Evolutionary conservation across 2,797 vertebrate genomes (phyloP), one percentile per base, ranked within the genome.

Genomic region (Hoplostethus atlanticus): DNA sequence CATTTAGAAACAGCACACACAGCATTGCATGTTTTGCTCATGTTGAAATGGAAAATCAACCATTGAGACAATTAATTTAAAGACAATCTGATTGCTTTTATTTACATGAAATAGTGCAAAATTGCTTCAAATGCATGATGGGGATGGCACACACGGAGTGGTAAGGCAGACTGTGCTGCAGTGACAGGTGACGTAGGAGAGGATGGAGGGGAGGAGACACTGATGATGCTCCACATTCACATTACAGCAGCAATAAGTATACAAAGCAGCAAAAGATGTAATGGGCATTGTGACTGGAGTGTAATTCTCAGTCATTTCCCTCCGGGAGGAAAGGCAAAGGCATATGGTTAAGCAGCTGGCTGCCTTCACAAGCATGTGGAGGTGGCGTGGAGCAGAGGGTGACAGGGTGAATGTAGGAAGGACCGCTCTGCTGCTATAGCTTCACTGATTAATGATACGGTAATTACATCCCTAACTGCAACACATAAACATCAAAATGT

Each of bases 301-400:
- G 47, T 54, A 58, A 70, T 83, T 69, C 73, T 64, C 47, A 76
- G 62, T 74, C 0, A 36, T 64, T 82, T 73, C 72, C 30, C 51
- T 76, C 68, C 76, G 34, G 50, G 51, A 51, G 66, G 47, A 68
- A 63, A 74, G 47, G 50, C 17, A 64, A 73, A 76, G 70, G 64
- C 80, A 80, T 72, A 79, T 81, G 71, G 71, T 64, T 55, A 38
- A 46, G 61, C 84, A 86, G 80, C 80, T 89, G 84, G 74, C 80
- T 78, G 81, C 75, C 59, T 77, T 70, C 56, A 21, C 46, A 71
- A 67, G 71, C n/a, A n/a, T 78, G 73, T 70, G 73, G 70, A 64
- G 74, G 73, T 77, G 56, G 59, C 53, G 25, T 46, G 52, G 48
- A 74, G 78, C 69, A 68, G 50, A 68, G 57, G 56, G 66, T 56